Evolutionary conservation across 2,888 invertebrate species (phyloP).

Genomic region (Tetramorium bicarinatum): DNA sequence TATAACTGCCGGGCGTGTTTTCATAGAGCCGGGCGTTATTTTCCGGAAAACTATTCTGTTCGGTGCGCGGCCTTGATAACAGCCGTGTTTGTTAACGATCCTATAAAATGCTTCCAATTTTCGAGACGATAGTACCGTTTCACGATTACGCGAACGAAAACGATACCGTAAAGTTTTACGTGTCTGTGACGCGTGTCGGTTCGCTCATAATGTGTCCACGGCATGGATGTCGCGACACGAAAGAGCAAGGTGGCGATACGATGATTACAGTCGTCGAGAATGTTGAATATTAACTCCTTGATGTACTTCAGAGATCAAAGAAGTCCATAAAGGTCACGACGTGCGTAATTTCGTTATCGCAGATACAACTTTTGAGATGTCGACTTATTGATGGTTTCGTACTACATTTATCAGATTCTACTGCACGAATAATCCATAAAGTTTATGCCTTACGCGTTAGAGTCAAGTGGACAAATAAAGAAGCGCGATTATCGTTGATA

Average conservation of each 20-base stretch:
- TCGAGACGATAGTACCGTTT: slow-evolving; percentile 13
- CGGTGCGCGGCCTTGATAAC: neutral
- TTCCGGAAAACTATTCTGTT: slow-evolving; percentile 21
- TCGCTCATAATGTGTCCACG: neutral
- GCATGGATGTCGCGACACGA: neutral
- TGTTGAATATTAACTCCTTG: neutral
- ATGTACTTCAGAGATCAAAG: slow-evolving; percentile 28
- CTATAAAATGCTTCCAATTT: slow-evolving; percentile 26
- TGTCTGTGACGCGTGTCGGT: neutral
- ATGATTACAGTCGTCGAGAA: slow-evolving; percentile 32
- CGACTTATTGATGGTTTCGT: slow-evolving; percentile 10
- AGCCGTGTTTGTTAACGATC: neutral
- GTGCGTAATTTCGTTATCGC: slow-evolving; percentile 27
- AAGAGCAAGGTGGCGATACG: neutral
- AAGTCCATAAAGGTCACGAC: slow-evolving; percentile 1
- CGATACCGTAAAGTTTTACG: slow-evolving; percentile 28
- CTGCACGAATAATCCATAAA: slow-evolving; percentile 3
- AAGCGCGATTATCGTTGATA: neutral
- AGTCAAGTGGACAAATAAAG: neutral
- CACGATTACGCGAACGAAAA: neutral
- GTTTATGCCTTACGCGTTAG: neutral
- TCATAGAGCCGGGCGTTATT: slow-evolving; percentile 2
- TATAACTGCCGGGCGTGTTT: slow-evolving; percentile 12
- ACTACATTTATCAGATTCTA: neutral
- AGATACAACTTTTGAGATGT: slow-evolving; percentile 22